Evolutionary conservation across 2,888 invertebrate species (phyloP), one percentile per base, ranked within the genome.

Genomic region (Phoenoteleia sp.): DNA sequence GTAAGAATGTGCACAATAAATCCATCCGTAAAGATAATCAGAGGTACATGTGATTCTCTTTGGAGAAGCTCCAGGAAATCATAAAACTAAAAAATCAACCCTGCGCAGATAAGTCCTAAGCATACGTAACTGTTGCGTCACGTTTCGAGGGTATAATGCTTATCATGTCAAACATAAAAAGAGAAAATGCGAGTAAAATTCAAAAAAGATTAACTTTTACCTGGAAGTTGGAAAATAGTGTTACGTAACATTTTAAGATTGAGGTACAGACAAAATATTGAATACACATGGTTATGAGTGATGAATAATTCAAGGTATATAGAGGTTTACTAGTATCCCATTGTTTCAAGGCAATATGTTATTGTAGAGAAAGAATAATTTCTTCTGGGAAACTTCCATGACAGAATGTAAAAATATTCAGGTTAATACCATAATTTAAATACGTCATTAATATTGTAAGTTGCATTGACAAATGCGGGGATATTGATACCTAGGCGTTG

Each of bases 361-460:
- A 9, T 29, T 15, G 33, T 13, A 15, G 33, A 19, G 21, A 2
- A 33, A 66, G 21, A 66, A 21, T 47, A 19, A 33, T 47, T 66
- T 67, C 47, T 66, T 49, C 36, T 67, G 49, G 25, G 36, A 74
- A 74, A 25, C 33, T 47, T 36, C 3, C 17, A 75, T 64, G 42
- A 62, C 42, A 17, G 23, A 17, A 33, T n/a, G 33, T 49, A 77
- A 23, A 77, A 56, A 67, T 49, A 77, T 77, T 49, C 29, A 77
- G 76, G 76, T 77, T 77, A 77, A 77, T 47, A 58, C 36, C 17
- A 58, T 58, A 60, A 67, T 67, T 66, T 67, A 33, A 54, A 67
- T 58, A 45, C 76, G 39, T 15, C 7, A 25, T 45, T 45, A 47
- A 47, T 66, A 76, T 33, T 45, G 33, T 58, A 5, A 27, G 25